Conservation (phyloP, 2,888 invertebrate genomes). For the Ecliptopera silaceata region DNA sequence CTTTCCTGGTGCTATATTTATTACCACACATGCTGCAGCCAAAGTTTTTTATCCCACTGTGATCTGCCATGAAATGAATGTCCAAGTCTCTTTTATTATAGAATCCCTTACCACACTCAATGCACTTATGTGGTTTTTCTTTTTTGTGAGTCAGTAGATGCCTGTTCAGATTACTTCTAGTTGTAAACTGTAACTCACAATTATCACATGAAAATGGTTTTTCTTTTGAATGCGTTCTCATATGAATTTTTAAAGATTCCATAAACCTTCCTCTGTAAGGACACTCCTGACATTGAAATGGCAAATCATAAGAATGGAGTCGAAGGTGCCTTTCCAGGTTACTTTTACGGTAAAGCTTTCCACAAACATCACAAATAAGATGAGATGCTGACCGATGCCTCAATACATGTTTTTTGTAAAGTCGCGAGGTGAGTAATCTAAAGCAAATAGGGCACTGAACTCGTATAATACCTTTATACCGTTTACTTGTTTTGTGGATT, state of each 20-base stretch:
- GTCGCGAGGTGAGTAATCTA: slow-evolving; percentile 44
- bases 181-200: slow-evolving; percentile 56
- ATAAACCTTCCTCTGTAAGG: slow-evolving; percentile 59
- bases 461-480: slow-evolving; percentile 32
- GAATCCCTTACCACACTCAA: slow-evolving; percentile 58
- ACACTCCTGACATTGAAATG: slow-evolving; percentile 57
- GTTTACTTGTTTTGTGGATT: slow-evolving; percentile 25
- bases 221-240: slow-evolving; percentile 58
- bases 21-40: slow-evolving; percentile 57
- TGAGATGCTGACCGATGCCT: slow-evolving; percentile 51
- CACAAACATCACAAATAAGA: slow-evolving; percentile 61
- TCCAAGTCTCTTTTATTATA: slow-evolving; percentile 56
- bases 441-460: slow-evolving; percentile 45
- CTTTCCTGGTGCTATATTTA: slow-evolving; percentile 61
- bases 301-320: slow-evolving; percentile 54
- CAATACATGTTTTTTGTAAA: slow-evolving; percentile 49
- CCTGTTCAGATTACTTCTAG: slow-evolving; percentile 62
- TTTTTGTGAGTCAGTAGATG: slow-evolving; percentile 62
- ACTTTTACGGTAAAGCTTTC: slow-evolving; percentile 60
- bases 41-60: slow-evolving; percentile 59
- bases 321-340: slow-evolving; percentile 58
- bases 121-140: slow-evolving; percentile 57
- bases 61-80: slow-evolving; percentile 58
- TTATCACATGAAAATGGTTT: slow-evolving; percentile 62
- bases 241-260: slow-evolving; percentile 60